Evolutionary conservation across 1,140 invertebrate species (phyloP), one percentile per base, ranked within the genome.

Genomic region (Helicoverpa armigera): DNA sequence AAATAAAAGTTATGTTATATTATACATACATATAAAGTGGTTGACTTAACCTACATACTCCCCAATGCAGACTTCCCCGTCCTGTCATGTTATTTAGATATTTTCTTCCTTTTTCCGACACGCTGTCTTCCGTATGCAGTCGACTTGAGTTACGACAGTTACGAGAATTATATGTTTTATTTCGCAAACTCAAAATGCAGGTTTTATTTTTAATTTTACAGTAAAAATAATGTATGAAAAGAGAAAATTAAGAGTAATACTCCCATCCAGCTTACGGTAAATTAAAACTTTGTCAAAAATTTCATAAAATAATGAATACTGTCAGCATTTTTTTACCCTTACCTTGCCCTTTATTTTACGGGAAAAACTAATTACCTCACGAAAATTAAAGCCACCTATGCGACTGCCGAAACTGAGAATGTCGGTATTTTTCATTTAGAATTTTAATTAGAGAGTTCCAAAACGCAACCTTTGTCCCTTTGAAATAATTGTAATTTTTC

Each of bases 1-100:
- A 9, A 43, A 43, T 9, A 43, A 5, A 9, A 43, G 35, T 43
- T 5, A 43, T 43, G 5, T 7, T 7, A 43, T 43, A 43, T 43
- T 48, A 16, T 12, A 48, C 63, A 67, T 48, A 67, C 63, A 67
- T 48, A 67, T 67, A 9, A 48, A 29, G 7, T 16, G n/a, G 63
- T 65, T 65, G 16, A 48, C 29, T n/a, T 67, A 67, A 67, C 63
- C 63, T n/a, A 67, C 35, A 67, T 65, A 65, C 2, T n/a, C 31
- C 63, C 63, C 35, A 16, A 18, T 16, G 43, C n/a, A 67, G 12
- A 10, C n/a, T 67, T 50, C 43, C 16, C 2, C 35, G 18, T 12
- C 18, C n/a, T 23, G 65, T 23, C 65, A 69, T 69, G 43, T 12
- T 69, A 50, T 50, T 69, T 18, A 50, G n/a, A 69, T 69, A 43